Evolutionary conservation across 64 coral and sea anemone genomes (phyloP), one percentile per base, ranked within the genome.

Genomic region (Dendronephthya gigantea): DNA sequence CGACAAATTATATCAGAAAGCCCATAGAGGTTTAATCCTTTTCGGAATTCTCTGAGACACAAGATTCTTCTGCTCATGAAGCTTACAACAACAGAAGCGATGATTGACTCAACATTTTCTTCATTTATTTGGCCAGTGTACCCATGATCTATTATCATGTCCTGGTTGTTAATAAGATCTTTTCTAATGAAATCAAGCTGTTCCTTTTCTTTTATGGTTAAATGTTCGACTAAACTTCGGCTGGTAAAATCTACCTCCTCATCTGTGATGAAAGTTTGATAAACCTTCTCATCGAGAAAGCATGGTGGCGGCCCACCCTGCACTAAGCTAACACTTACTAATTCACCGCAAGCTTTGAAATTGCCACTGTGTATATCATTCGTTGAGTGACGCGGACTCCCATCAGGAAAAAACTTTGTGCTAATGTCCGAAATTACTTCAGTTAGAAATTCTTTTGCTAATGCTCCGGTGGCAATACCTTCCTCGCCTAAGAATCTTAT

Each of bases 81-180:
- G 49, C 40, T 84, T 32, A 89, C 88, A 41, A 48, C 68, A 31
- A 84, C 37, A 28, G 52, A 89, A 82, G 35, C 23, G 35, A 50
- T 22, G 50, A 70, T 84, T 12, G 66, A 62, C 82, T 70, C 6
- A 22, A 84, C 38, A 16, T 84, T 82, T 0, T 39, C 88, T 83
- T 89, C 40, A 36, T 83, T 62, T 82, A 84, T 89, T 1, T 34
- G 36, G 27, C 88, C 88, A 47, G 88, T 69, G 47, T 89, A 89
- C 32, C 82, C 82, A 83, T 89, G 88, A 19, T 68, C 82, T 48
- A 89, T 25, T 34, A 84, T 89, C 12, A 16, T 84, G 5, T 84
- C 82, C 25, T n/a, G 62, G 55, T n/a, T n/a, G 59, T 65, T 52
- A 19, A 49, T n/a, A 84, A 84, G 52, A 68, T 89, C n/a, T 70